Evolutionary conservation across 2,888 invertebrate genomes (phyloP).

Genomic region (Adineta ricciae): DNA sequence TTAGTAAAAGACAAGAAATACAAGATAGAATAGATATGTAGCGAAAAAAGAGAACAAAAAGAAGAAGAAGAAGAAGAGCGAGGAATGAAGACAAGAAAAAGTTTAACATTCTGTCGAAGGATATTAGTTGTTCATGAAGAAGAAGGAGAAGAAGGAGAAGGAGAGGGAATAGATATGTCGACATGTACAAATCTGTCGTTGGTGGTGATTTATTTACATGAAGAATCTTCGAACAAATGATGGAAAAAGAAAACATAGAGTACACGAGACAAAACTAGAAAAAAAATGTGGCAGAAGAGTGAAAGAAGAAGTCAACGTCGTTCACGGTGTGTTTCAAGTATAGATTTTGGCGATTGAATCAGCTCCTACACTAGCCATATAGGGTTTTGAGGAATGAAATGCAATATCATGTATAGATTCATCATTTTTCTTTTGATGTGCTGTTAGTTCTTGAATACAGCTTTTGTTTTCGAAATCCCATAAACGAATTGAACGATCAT

Average conservation of each 20-base stretch:
- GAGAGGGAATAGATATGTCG: not conserved
- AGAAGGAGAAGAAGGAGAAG: not conserved
- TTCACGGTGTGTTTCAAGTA: constrained; percentile 42
- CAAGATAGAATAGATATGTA: not conserved
- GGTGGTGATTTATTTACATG: not conserved
- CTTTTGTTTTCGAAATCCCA: constrained; percentile 75
- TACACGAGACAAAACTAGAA: not conserved
- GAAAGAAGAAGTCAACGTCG: not conserved
- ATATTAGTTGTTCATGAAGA: not conserved
- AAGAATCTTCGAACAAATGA: not conserved
- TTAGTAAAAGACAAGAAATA: not conserved
- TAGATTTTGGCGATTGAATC: constrained; percentile 98
- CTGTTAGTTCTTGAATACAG: constrained; percentile 98
- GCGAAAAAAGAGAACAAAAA: not conserved
- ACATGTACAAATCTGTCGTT: not conserved
- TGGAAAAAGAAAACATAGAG: not conserved
- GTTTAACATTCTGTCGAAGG: not conserved
- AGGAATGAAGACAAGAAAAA: not conserved
- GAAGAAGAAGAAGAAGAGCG: not conserved
- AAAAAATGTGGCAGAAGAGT: not conserved
- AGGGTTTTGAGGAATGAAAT: constrained; percentile 94
- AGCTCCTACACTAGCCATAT: constrained; percentile 95
- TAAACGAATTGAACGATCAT: constrained; percentile 56
- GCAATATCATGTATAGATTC: constrained; percentile 97
- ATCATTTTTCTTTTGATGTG: constrained; percentile 98